A percentile compares a stretch with the other conserved stretches of the same genome.
Conservation (phyloP, 2,797 vertebrate genomes). For the Poeciliopsis turneri region DNA sequence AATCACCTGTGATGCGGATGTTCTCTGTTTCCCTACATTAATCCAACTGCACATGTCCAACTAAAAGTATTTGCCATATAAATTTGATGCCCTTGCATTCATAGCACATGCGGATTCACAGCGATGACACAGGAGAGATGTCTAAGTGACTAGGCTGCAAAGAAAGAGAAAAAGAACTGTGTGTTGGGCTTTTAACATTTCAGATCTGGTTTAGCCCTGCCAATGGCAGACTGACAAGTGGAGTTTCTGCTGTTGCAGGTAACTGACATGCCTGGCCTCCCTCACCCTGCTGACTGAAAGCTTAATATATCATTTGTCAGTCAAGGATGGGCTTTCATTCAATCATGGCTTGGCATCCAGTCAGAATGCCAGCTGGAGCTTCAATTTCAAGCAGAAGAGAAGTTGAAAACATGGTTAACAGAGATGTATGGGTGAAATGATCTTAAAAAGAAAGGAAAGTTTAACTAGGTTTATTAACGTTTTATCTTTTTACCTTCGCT, state of each 20-base stretch:
- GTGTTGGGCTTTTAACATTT: conserved; percentile 80
- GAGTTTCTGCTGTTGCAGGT: conserved; percentile 81
- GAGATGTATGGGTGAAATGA: conserved; percentile 39
- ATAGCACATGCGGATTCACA: conserved; percentile 79
- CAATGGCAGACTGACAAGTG: conserved; percentile 83
- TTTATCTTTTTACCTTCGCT: conserved; percentile 49
- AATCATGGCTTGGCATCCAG: conserved; percentile 77
- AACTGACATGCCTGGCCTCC: conserved; percentile 82
- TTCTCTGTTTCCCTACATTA: conserved; percentile 63
- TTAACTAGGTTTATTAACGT: conserved; percentile 28
- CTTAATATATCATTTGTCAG: conserved; percentile 88
- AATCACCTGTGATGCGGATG: conserved; percentile 67
- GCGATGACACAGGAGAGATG: conserved; percentile 76
- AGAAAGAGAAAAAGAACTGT: conserved; percentile 72
- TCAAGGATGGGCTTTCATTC: conserved; percentile 85
- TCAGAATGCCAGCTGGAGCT: conserved; percentile 74
- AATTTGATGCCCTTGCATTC: conserved; percentile 79
- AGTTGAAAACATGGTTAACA: conserved; percentile 54
- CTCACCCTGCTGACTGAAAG: conserved; percentile 79
- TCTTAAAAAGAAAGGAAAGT: conserved; percentile 49
- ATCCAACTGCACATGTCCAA: conserved; percentile 65
- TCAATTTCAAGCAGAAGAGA: conserved; percentile 73
- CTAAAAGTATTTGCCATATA: conserved; percentile 78
- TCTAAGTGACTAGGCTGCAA: conserved; percentile 75
- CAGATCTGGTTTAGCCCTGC: conserved; percentile 83